phyloP scores from a whole-genome alignment of 2,888 invertebrate genomes.

The Andrena haemorrhoa region DNA sequence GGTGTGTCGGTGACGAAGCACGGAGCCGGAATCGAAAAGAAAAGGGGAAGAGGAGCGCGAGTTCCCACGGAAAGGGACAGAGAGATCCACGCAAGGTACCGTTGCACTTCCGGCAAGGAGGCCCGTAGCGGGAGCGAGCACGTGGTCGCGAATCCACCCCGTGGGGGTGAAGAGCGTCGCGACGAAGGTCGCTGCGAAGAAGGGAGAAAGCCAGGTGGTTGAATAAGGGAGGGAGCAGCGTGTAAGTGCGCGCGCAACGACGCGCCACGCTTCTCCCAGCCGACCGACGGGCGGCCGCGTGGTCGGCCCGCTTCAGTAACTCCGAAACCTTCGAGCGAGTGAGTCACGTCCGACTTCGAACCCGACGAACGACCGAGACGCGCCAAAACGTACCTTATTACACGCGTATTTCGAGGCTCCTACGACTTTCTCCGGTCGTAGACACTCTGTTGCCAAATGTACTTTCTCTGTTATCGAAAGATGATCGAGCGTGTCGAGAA shows the following conservation, averaged over 20 bases:
- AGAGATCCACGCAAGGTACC: conserved; percentile 67
- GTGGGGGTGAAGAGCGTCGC: conserved; percentile 1
- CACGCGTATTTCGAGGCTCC: background rate
- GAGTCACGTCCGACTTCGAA: conserved; percentile 52
- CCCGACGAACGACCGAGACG: conserved; percentile 14
- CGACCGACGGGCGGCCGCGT: conserved; percentile 53
- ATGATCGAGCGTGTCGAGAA: background rate
- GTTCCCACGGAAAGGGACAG: conserved; percentile 23
- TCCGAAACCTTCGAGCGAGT: conserved; percentile 74
- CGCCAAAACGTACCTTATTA: background rate
- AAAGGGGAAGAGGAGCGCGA: background rate
- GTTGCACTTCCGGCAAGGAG: conserved; percentile 70
- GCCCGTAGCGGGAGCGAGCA: conserved; percentile 47
- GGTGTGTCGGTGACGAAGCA: too few species aligned
- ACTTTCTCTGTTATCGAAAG: background rate
- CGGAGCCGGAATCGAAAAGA: background rate
- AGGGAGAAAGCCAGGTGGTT: conserved; percentile 55
- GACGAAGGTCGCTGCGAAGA: conserved; percentile 46
- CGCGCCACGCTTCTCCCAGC: conserved; percentile 77
- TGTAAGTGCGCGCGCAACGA: conserved; percentile 78
- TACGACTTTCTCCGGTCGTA: background rate
- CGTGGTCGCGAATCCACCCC: conserved; percentile 60
- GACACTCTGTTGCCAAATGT: too few species aligned
- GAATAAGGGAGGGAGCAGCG: conserved; percentile 57
- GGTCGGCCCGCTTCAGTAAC: conserved; percentile 75